These are phyloP conservation scores for Condylura cristata DNA, from an alignment of 2,113 vertebrate genomes.

Conservation along the genomic window DNA sequence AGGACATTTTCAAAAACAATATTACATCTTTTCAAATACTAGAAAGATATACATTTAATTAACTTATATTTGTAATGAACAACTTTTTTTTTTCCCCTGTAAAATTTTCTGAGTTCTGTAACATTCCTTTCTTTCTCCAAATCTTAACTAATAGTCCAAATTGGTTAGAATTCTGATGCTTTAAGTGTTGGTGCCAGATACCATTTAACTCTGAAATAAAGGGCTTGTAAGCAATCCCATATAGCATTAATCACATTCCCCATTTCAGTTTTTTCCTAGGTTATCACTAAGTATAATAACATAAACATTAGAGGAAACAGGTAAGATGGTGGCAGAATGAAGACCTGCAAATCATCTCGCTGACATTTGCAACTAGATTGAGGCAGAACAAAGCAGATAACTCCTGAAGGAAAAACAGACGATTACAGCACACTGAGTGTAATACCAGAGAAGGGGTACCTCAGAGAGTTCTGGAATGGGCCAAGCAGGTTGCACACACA, in stretches of 20 bases:
- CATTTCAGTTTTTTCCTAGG: neutral
- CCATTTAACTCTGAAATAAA: neutral
- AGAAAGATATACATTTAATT: neutral
- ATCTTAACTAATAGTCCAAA: neutral
- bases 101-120: neutral
- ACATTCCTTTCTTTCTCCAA: neutral
- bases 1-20: neutral
- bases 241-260: neutral
- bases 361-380: too few species aligned
- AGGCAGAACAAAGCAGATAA: too few species aligned
- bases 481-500: too few species aligned
- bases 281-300: neutral
- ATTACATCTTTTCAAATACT: neutral
- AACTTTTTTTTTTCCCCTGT: neutral
- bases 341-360: too few species aligned
- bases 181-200: neutral
- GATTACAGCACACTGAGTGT: too few species aligned
- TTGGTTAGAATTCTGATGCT: neutral
- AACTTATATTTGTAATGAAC: neutral
- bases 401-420: too few species aligned
- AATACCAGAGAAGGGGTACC: too few species aligned
- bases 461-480: too few species aligned
- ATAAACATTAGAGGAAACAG: neutral
- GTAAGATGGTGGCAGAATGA: too few species aligned
- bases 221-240: neutral